Evolutionary conservation across 2,797 vertebrate genomes (phyloP), one percentile per base, ranked within the genome.

Genomic region (Propithecus perrieri): DNA sequence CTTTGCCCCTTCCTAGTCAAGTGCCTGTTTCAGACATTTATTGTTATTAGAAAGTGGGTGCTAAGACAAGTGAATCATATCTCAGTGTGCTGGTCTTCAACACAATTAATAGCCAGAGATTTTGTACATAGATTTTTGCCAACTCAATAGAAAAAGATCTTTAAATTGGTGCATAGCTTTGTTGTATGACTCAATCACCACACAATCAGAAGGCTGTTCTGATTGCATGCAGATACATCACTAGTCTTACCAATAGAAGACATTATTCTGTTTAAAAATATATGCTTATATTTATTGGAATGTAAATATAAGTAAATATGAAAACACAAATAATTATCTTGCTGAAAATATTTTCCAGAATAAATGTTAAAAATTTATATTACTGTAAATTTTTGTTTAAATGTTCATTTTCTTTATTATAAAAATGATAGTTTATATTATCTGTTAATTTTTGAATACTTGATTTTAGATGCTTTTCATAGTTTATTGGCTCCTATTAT

Each of bases 21-120:
- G 1, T 86, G 75, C 85, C 2, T 20, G 18, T 10, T 69, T 63
- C 50, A 97, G 96, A 86, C 80, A 78, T 74, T 92, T 30, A 46
- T 95, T 95, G 80, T 6, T 96, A 86, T 91, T 46, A 15, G 38
- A 13, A 97, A 35, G 2, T 81, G 10, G 46, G 46, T 89, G 83
- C 80, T 63, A 63, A 80, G 79, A 41, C 22, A 88, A 53, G 69
- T 81, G 28, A 76, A 22, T 50, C 41, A 85, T 85, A 55, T 85
- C 76, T 81, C 6, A 11, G 28, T 26, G 38, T 57, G 28, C 28
- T 59, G 33, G 24, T 55, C 50, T 96, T 84, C 28, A 65, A 80
- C 20, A 20, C 38, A 96, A 92, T 55, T 91, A 18, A 13, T 4
- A 91, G 85, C 53, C 43, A 15, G 50, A 95, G 48, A 76, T 85